Conservation (phyloP, 2,113 vertebrate species). For the Ophthalmotilapia sp. region DNA sequence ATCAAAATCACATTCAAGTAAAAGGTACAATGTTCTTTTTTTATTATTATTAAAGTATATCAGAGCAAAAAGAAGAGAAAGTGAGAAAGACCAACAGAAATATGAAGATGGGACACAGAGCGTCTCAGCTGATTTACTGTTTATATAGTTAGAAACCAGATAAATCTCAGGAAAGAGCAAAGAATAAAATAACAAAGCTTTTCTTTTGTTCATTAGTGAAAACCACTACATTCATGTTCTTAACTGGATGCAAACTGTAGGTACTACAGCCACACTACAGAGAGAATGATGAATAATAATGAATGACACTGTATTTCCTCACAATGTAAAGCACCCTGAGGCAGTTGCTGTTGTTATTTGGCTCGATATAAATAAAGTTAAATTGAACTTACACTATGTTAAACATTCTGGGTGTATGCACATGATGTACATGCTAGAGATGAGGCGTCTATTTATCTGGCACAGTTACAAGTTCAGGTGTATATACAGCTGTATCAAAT, state of each 20-base stretch:
- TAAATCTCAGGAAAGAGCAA: background rate
- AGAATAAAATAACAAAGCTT: background rate
- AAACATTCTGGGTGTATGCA: background rate
- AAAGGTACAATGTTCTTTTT: background rate
- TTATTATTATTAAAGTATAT: background rate
- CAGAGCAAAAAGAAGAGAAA: background rate
- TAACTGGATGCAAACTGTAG: background rate
- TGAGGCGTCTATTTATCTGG: background rate
- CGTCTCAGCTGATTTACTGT: background rate
- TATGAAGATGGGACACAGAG: background rate
- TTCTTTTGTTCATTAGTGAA: background rate
- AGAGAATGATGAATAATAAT: background rate
- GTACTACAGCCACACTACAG: accelerated
- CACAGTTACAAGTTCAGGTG: background rate
- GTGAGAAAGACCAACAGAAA: background rate
- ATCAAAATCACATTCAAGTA: background rate
- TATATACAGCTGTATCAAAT: background rate
- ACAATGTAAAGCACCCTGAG: background rate
- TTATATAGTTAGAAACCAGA: background rate
- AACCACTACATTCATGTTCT: background rate
- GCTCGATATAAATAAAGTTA: background rate
- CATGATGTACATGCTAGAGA: background rate
- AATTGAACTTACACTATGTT: background rate
- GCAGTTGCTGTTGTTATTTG: background rate
- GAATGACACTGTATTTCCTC: background rate